Evolutionary conservation across 2,888 invertebrate species (phyloP), one percentile per base, ranked within the genome.

Genomic region (Diarsia brunnea): DNA sequence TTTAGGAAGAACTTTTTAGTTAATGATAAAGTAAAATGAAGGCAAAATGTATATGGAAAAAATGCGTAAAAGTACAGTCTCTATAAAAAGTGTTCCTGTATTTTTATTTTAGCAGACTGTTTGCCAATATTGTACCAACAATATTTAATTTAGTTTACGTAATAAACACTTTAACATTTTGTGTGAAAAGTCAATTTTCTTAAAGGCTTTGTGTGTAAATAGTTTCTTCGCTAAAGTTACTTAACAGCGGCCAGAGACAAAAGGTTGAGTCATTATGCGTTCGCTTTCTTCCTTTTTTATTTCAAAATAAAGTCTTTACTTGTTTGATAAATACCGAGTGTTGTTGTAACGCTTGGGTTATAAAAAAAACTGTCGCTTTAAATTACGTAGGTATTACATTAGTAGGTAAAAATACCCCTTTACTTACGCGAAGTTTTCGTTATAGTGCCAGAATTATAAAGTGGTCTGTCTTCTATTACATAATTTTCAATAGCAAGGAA

Each of bases 171-270:
- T 43, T 58, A 69, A 47, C 61, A 72, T 82, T 82, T 79, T 79
- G 71, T 67, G 65, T 69, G 63, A 69, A 85, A 85, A 75, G 66
- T 60, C 70, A 77, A 82, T 85, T 82, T 82, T 67, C 71, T 71
- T 61, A 71, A 71, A 75, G 73, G 70, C 65, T 73, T 69, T 79
- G 68, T 78, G 58, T 68, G 38, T 78, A 63, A 73, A 75, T 67
- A 78, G 73, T 82, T 85, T 73, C 27, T 66, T 66, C 63, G 82
- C 63, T 61, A 21, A 70, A 82, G 69, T 84, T 85, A 79, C 66
- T 73, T 75, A 69, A 82, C 75, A 78, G 14, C 49, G 21, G 14
- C 21, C 43, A 66, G 53, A 82, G 75, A 84, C 69, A 85, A 84
- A 84, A 73, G 74, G 51, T 78, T 73, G 65, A 70, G 55, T 69